phyloP scores from a whole-genome alignment of 1,140 invertebrate genomes.

The Dysdera silvatica region DNA sequence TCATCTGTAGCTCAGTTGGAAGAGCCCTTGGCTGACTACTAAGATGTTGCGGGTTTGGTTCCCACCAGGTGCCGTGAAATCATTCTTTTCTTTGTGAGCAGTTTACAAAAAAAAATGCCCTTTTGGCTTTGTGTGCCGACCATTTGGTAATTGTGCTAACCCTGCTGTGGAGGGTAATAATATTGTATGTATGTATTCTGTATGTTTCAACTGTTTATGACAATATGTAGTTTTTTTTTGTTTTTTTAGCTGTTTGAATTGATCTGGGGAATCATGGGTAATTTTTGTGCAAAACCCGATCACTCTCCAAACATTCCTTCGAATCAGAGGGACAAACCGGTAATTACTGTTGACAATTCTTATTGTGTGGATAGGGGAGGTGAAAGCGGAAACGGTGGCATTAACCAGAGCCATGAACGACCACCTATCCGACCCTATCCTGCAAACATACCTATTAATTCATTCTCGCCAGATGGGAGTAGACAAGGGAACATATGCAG shows the following conservation, averaged over 20 bases:
- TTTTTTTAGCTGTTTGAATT: not conserved
- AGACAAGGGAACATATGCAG: conserved; percentile 17
- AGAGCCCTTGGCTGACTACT: no score
- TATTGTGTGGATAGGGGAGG: conserved; percentile 8
- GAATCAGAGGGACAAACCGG: conserved; percentile 14
- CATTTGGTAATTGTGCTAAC: no score
- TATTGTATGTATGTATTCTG: no score
- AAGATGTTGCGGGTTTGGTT: no score
- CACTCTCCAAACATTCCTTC: conserved; percentile 2
- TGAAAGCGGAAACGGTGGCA: conserved; percentile 22
- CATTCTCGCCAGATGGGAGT: conserved; percentile 15
- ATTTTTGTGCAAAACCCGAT: conserved; percentile 19
- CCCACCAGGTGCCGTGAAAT: no score
- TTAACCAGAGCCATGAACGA: conserved; percentile 14
- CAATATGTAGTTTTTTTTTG: no score
- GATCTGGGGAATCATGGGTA: conserved; percentile 12
- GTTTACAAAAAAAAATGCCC: no score
- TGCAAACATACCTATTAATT: conserved; percentile 7
- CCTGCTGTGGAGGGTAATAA: no score
- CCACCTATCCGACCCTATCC: conserved; percentile 12
- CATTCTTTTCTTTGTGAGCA: no score
- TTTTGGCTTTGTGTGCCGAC: no score
- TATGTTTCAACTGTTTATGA: no score
- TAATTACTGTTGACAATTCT: conserved; percentile 13
- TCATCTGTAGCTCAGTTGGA: no score